Percentiles rank a stretch among this genome's conserved stretches.
Conservation (phyloP, 2,888 invertebrate genomes). For the Phyllotreta striolata region DNA sequence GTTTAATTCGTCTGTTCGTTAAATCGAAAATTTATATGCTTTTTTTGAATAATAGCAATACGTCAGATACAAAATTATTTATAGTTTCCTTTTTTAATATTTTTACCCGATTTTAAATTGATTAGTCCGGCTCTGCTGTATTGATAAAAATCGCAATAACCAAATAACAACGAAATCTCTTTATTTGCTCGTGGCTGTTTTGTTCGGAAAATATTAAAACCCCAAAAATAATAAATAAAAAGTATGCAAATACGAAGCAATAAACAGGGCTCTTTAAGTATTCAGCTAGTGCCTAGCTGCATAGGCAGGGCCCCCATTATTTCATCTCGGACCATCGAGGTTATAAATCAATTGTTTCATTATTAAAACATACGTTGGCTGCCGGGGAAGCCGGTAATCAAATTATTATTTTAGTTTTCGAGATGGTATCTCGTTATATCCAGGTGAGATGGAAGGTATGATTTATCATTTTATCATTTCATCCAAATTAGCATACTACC, state of each 20-base stretch:
- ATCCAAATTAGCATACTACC: constrained; percentile 31
- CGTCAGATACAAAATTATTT: no score
- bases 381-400: constrained; percentile 35
- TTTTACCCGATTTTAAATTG: no score
- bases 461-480: constrained; percentile 35
- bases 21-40: no score
- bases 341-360: constrained; percentile 39
- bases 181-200: constrained; percentile 17
- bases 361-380: constrained; percentile 33
- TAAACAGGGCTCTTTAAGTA: constrained; percentile 34
- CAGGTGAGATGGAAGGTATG: constrained; percentile 33
- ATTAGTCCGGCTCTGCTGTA: no score
- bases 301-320: constrained; percentile 32
- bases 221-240: constrained; percentile 19
- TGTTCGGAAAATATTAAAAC: not conserved
- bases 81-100: no score
- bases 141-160: no score
- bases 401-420: constrained; percentile 37
- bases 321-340: constrained; percentile 33
- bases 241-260: constrained; percentile 35
- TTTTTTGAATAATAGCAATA: not conserved
- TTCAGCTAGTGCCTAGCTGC: constrained; percentile 24
- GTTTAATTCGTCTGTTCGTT: no score
- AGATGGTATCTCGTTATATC: constrained; percentile 33
- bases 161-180: constrained; percentile 7